These are phyloP conservation scores for Bombyx mori DNA, from an alignment of 1,140 invertebrate genomes.

Conservation along the genomic window DNA sequence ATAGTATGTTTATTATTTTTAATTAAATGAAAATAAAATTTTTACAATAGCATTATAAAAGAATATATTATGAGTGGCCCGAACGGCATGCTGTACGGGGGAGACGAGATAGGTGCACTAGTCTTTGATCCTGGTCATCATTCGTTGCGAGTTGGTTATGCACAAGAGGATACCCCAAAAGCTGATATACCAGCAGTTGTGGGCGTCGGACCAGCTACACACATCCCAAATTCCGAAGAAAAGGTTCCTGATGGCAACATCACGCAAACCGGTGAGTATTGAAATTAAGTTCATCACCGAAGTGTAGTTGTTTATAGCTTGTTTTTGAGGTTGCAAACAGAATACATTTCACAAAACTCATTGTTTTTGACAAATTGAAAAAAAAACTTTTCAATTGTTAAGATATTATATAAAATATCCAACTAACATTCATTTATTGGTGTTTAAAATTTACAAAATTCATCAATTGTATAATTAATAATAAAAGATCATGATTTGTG, in stretches of 20 bases:
- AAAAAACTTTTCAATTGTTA: too few relatives aligned
- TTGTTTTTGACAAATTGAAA: too few relatives aligned
- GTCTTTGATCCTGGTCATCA: conserved; percentile 91
- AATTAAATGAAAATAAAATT: neutral
- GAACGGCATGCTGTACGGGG: conserved; percentile 84
- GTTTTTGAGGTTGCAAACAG: too few relatives aligned
- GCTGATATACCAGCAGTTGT: conserved; percentile 91
- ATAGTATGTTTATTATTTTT: neutral
- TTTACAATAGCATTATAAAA: neutral
- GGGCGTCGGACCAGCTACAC: conserved; percentile 77
- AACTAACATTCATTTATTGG: too few relatives aligned
- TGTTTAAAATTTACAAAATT: too few relatives aligned
- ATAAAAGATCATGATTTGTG: too few relatives aligned
- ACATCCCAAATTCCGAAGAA: conserved; percentile 73
- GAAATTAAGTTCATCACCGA: neutral
- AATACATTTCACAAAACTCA: too few relatives aligned
- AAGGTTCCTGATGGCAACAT: conserved; percentile 76
- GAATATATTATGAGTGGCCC: conserved; percentile 48
- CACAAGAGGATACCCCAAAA: conserved; percentile 94
- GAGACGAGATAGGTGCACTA: conserved; percentile 97
- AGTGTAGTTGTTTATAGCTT: too few relatives aligned
- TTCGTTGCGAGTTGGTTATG: conserved; percentile 86
- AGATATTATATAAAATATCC: too few relatives aligned
- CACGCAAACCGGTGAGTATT: conserved; percentile 62
- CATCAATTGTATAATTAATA: too few relatives aligned